phyloP scores from a whole-genome alignment of 1,140 invertebrate genomes.

The Agrilus planipennis region DNA sequence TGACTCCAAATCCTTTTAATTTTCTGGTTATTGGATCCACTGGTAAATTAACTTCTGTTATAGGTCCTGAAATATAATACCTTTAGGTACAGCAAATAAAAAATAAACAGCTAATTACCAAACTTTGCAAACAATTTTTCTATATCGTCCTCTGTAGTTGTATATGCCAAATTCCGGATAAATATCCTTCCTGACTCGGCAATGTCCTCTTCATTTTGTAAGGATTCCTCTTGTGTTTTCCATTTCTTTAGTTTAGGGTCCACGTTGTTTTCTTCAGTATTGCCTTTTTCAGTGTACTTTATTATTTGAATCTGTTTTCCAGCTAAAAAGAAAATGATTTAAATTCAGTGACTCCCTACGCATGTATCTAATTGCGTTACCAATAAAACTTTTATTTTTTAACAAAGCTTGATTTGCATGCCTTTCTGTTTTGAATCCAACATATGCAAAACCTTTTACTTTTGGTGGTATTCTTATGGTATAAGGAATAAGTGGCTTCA shows the following conservation, averaged over 20 bases:
- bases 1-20: slow-evolving; percentile 86
- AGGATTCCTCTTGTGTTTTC: slow-evolving; percentile 55
- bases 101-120: slow-evolving; percentile 52
- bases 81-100: slow-evolving; percentile 2
- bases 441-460: slow-evolving; percentile 77
- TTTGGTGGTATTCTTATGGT: slow-evolving; percentile 69
- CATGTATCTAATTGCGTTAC: slow-evolving; percentile 35
- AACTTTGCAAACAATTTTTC: slow-evolving; percentile 74
- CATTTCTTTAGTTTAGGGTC: slow-evolving; percentile 42
- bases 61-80: slow-evolving; percentile 47
- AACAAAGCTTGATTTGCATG: slow-evolving; percentile 69
- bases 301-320: slow-evolving; percentile 53
- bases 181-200: slow-evolving; percentile 90
- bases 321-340: slow-evolving; percentile 33
- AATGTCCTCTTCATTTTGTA: slow-evolving; percentile 68
- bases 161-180: slow-evolving; percentile 86
- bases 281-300: slow-evolving; percentile 46
- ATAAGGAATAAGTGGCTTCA: slow-evolving; percentile 63
- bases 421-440: slow-evolving; percentile 75
- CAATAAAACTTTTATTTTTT: slow-evolving; percentile 79
- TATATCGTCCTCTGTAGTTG: slow-evolving; percentile 78
- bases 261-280: slow-evolving; percentile 33
- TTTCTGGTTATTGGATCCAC: slow-evolving; percentile 74
- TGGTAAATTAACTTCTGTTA: slow-evolving; percentile 83
- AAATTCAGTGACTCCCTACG: not conserved